phyloP scores from a whole-genome alignment of 2,888 invertebrate species.

The Pollenia angustigena region DNA sequence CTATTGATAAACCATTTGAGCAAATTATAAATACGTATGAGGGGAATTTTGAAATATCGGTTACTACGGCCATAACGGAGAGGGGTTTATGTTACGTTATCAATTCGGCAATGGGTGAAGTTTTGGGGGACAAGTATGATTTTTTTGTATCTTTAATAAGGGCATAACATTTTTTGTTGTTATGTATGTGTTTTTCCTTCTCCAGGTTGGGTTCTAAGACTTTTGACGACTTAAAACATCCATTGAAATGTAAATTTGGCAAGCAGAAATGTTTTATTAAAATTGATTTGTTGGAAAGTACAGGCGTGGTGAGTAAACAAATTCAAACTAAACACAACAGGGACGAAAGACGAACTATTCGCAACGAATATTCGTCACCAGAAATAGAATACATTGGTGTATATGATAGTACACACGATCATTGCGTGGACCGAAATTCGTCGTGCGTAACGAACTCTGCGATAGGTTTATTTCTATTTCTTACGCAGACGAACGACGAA shows the following conservation, averaged over 20 bases:
- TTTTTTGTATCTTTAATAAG: background rate
- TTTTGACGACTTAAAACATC: slow-evolving; percentile 74
- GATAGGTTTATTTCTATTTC: too few relatives aligned
- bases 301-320: slow-evolving; percentile 78
- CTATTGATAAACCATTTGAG: slow-evolving; percentile 79
- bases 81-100: slow-evolving; percentile 87
- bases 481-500: too few relatives aligned
- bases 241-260: slow-evolving; percentile 81
- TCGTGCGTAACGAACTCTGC: too few relatives aligned
- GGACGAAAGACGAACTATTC: too few relatives aligned
- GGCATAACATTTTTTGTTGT: background rate
- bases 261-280: slow-evolving; percentile 83
- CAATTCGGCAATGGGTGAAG: slow-evolving; percentile 85
- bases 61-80: slow-evolving; percentile 86
- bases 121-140: slow-evolving; percentile 78
- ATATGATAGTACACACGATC: too few relatives aligned
- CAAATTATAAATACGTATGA: slow-evolving; percentile 79
- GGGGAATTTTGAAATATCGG: slow-evolving; percentile 76
- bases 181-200: background rate
- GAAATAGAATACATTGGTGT: too few relatives aligned
- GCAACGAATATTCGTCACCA: too few relatives aligned
- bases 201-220: slow-evolving; percentile 27
- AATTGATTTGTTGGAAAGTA: slow-evolving; percentile 82
- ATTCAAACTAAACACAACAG: too few relatives aligned
- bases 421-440: too few relatives aligned